A percentile compares a stretch with the other conserved stretches of the same genome.
Evolutionary conservation across 2,797 vertebrate genomes (phyloP).

Genomic region (Amblyopsis hoosieri): DNA sequence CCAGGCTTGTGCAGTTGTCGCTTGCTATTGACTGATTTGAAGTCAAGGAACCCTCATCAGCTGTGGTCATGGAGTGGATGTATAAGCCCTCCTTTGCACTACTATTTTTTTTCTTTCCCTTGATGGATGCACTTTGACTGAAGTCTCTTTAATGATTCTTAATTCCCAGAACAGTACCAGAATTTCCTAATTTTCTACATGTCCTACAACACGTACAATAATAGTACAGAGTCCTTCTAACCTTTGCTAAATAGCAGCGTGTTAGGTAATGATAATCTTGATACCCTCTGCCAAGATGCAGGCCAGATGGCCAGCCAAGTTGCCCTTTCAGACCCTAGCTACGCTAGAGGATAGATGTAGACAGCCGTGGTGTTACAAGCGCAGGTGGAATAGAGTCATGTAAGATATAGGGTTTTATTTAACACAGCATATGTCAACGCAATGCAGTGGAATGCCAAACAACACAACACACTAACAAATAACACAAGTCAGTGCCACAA

Average conservation of each 20-base stretch:
- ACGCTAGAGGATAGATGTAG: slow-evolving; percentile 32
- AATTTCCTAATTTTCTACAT: slow-evolving; percentile 24
- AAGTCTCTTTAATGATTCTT: slow-evolving; percentile 8
- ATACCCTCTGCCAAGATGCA: slow-evolving; percentile 71
- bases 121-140: not conserved
- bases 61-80: not conserved
- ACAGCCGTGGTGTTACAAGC: not conserved
- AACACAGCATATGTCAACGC: slow-evolving; percentile 12
- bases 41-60: not conserved
- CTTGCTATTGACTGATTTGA: too few species aligned
- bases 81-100: not conserved
- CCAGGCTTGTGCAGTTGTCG: too few species aligned
- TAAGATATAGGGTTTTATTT: not conserved
- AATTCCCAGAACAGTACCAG: slow-evolving; percentile 17
- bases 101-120: not conserved
- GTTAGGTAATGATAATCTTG: slow-evolving; percentile 76
- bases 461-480: not conserved
- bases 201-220: slow-evolving; percentile 50
- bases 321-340: slow-evolving; percentile 71
- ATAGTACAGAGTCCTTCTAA: slow-evolving; percentile 58
- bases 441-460: not conserved
- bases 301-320: slow-evolving; percentile 76
- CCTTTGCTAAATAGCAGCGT: slow-evolving; percentile 72
- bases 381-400: not conserved
- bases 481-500: not conserved